A percentile compares a stretch with the other conserved stretches of the same genome.
These are phyloP conservation scores for Mesoligia furuncula DNA, from an alignment of 2,888 invertebrate species.

Conservation along the genomic window DNA sequence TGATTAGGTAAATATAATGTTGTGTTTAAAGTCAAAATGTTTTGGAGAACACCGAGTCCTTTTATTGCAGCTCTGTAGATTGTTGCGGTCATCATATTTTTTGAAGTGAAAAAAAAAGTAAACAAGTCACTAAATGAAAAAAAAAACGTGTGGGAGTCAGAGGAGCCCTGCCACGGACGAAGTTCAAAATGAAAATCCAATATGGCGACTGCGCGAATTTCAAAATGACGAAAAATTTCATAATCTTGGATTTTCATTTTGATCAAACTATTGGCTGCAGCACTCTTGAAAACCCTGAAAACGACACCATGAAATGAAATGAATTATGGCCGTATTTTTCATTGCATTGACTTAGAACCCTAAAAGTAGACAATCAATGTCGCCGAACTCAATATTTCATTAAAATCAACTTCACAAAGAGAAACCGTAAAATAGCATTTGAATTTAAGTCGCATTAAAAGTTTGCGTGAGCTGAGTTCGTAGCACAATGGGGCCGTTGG, in stretches of 20 bases:
- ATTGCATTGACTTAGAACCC: background rate
- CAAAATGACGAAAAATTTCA: background rate
- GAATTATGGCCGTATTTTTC: background rate
- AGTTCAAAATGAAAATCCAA: background rate
- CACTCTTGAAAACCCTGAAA: background rate
- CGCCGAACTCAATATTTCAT: conserved; percentile 77
- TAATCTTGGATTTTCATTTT: background rate
- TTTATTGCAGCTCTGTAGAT: background rate
- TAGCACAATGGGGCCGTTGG: conserved; percentile 86
- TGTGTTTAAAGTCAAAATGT: conserved; percentile 6
- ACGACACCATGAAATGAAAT: background rate
- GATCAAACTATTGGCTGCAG: background rate
- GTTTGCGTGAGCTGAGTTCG: conserved; percentile 87
- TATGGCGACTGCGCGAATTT: background rate
- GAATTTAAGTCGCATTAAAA: conserved; percentile 89
- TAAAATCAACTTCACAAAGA: conserved; percentile 83
- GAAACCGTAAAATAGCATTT: conserved; percentile 87
- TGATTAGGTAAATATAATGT: background rate
- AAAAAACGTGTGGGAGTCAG: no score
- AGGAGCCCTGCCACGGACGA: background rate
- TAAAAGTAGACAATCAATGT: conserved; percentile 67
- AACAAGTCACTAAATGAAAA: no score
- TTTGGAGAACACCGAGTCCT: background rate
- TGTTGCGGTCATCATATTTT: background rate
- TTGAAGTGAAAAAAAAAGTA: conserved; percentile 5